Evolutionary conservation across 2,888 invertebrate species (phyloP).

Genomic region (Gymnosoma rotundatum): DNA sequence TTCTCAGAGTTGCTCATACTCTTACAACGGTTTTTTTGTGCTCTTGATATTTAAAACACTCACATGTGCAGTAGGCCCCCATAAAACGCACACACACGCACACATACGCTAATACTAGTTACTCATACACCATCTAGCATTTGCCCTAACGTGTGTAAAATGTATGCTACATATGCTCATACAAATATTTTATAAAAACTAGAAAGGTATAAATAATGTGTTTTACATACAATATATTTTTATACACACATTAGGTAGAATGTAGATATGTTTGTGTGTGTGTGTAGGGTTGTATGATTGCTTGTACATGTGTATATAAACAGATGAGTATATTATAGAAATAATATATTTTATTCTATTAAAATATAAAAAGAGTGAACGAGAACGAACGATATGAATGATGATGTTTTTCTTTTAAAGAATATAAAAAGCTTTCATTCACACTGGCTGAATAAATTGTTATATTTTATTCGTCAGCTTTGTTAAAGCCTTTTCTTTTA

Average conservation of each 20-base stretch:
- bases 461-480: conserved; percentile 63
- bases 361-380: conserved; percentile 70
- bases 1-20: conserved; percentile 65
- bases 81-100: conserved; percentile 1
- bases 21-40: conserved; percentile 30
- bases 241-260: not conserved
- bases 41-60: conserved; percentile 42
- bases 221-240: not conserved
- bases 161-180: conserved; percentile 14
- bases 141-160: conserved; percentile 25
- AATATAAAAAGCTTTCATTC: conserved; percentile 49
- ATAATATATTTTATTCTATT: conserved; percentile 71
- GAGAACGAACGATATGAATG: conserved; percentile 64
- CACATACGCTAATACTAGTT: not conserved
- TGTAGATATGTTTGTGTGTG: not conserved
- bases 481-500: conserved; percentile 26
- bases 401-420: conserved; percentile 26
- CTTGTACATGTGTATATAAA: not conserved
- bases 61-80: conserved; percentile 22
- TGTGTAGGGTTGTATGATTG: not conserved
- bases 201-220: conserved; percentile 16
- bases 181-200: conserved; percentile 8
- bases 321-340: conserved; percentile 63
- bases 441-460: conserved; percentile 65
- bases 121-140: conserved; percentile 26